phyloP scores from a whole-genome alignment of 2,113 vertebrate genomes.

The Okapia johnstoni region DNA sequence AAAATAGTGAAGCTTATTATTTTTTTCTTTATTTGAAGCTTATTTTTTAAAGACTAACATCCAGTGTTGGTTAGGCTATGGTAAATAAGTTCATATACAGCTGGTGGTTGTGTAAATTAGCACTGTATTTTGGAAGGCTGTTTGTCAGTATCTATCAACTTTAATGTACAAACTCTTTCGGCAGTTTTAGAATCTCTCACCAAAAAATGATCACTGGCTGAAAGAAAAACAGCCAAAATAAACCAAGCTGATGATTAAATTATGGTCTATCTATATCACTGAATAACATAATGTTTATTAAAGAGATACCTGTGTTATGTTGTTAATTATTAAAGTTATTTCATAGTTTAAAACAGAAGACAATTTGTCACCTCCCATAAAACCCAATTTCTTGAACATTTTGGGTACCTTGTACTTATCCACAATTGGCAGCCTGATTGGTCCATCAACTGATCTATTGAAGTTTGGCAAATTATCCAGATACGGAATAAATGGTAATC shows the following conservation, averaged over 20 bases:
- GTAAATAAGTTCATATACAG: background rate
- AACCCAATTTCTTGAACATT: slow-evolving; percentile 25
- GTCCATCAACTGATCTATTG: slow-evolving; percentile 93
- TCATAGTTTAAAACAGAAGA: slow-evolving; percentile 15
- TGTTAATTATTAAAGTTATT: background rate
- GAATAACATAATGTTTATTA: background rate
- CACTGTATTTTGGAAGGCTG: background rate
- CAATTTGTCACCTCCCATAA: background rate
- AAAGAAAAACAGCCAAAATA: background rate
- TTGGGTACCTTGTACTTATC: slow-evolving; percentile 97
- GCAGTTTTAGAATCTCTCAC: background rate
- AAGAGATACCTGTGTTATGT: background rate
- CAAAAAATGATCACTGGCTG: background rate
- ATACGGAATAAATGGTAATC: slow-evolving; percentile 97
- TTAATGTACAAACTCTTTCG: background rate
- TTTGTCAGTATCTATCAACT: background rate
- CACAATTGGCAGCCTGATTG: slow-evolving; percentile 97
- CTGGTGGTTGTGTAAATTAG: background rate
- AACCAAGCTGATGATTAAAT: background rate
- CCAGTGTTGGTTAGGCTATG: background rate
- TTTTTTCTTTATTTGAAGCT: background rate
- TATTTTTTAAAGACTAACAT: background rate
- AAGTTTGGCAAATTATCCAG: slow-evolving; percentile 99
- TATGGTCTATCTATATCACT: background rate
- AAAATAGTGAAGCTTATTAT: background rate